phyloP scores from a whole-genome alignment of 2,113 vertebrate genomes.

The Hyaena hyaena region DNA sequence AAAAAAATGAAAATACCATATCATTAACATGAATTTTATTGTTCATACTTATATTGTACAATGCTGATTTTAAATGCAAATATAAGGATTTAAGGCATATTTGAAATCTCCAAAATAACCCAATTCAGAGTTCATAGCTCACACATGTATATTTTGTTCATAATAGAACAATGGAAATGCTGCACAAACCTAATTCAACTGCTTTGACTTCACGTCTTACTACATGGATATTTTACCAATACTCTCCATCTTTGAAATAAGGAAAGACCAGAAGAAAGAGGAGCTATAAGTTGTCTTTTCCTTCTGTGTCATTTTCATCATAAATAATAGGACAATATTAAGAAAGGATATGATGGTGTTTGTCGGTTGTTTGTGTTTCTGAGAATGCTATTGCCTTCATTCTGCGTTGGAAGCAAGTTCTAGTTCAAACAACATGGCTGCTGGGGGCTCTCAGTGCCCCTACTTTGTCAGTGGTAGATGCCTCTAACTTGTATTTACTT shows the following conservation, averaged over 20 bases:
- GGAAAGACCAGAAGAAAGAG: background rate
- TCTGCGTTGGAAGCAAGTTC: background rate
- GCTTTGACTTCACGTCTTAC: background rate
- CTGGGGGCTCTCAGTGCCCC: fast-evolving
- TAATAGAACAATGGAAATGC: background rate
- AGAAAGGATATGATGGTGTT: background rate
- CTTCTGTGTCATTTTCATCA: background rate
- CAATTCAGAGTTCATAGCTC: background rate
- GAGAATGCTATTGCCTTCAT: background rate
- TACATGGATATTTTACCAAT: background rate
- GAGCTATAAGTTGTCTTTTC: background rate
- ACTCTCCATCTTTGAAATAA: background rate
- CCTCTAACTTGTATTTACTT: background rate
- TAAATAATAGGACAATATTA: background rate
- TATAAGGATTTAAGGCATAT: background rate
- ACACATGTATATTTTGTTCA: background rate
- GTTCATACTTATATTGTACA: background rate
- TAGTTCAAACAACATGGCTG: background rate
- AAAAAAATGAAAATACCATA: background rate
- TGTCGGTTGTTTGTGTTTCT: background rate
- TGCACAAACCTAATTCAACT: background rate
- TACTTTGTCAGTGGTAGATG: background rate
- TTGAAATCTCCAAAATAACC: background rate
- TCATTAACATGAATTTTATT: background rate
- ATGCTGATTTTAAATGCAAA: background rate